These are phyloP conservation scores for Agriopis leucophaearia DNA, from an alignment of 2,888 invertebrate species.

Conservation along the genomic window DNA sequence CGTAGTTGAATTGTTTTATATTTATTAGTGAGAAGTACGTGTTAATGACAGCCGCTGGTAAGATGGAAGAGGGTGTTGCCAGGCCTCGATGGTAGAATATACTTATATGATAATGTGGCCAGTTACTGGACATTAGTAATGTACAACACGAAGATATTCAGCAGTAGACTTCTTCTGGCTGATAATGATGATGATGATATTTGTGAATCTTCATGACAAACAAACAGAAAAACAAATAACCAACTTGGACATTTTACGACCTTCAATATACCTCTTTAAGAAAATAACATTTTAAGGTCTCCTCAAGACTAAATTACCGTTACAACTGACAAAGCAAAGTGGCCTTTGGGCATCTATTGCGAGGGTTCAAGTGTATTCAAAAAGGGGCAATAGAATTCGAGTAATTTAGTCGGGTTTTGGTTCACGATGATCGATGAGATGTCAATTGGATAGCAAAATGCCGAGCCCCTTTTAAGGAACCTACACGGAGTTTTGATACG, in stretches of 20 bases:
- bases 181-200: too few relatives aligned
- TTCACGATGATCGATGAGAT: constrained; percentile 43
- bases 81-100: too few relatives aligned
- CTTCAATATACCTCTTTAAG: background rate
- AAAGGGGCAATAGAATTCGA: constrained; percentile 32
- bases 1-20: too few relatives aligned
- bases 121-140: too few relatives aligned
- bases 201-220: background rate
- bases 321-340: constrained; percentile 25
- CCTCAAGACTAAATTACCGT: constrained; percentile 17
- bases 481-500: background rate
- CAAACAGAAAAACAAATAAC: background rate
- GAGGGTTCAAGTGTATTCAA: constrained; percentile 32
- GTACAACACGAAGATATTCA: too few relatives aligned
- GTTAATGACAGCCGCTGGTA: too few relatives aligned
- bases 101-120: too few relatives aligned
- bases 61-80: too few relatives aligned
- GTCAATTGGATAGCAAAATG: constrained; percentile 42
- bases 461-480: constrained; percentile 28
- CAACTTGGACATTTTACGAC: background rate
- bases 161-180: too few relatives aligned
- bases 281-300: background rate
- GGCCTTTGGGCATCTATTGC: constrained; percentile 12
- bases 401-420: constrained; percentile 38
- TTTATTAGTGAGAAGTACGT: too few relatives aligned